These are phyloP conservation scores for Leptoteleia sp. DNA, from an alignment of 1,140 invertebrate species.

Conservation along the genomic window DNA sequence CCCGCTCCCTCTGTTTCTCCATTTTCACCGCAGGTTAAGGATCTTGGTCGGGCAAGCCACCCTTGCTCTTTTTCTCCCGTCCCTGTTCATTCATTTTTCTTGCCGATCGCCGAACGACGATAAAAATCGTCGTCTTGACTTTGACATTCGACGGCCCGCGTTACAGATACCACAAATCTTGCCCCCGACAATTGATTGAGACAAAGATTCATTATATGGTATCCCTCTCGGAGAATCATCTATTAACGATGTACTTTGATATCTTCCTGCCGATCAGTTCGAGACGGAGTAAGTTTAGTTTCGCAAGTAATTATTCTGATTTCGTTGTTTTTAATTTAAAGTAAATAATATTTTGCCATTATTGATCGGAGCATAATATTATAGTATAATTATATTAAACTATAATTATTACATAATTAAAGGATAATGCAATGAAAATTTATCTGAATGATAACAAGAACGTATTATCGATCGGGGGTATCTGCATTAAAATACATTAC, in stretches of 20 bases:
- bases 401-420: no score
- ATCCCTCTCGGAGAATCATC: conserved; percentile 21
- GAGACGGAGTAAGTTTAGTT: neutral
- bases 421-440: no score
- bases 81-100: conserved; percentile 77
- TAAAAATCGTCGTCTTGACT: conserved; percentile 73
- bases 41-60: conserved; percentile 62
- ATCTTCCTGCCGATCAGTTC: conserved; percentile 19
- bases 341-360: no score
- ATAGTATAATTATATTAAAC: no score
- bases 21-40: conserved; percentile 72
- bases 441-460: no score
- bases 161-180: conserved; percentile 49
- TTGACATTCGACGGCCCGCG: conserved; percentile 34
- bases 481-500: no score
- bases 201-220: conserved; percentile 33
- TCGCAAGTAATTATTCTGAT: conserved; percentile 3
- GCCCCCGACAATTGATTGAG: conserved; percentile 29
- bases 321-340: conserved; percentile 7
- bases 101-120: conserved; percentile 68
- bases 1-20: no score
- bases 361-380: no score
- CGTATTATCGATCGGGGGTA: no score
- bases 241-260: conserved; percentile 22
- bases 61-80: conserved; percentile 42